Evolutionary conservation across 2,797 vertebrate species (phyloP), one percentile per base, ranked within the genome.

Genomic region (Aeoliscus strigatus): DNA sequence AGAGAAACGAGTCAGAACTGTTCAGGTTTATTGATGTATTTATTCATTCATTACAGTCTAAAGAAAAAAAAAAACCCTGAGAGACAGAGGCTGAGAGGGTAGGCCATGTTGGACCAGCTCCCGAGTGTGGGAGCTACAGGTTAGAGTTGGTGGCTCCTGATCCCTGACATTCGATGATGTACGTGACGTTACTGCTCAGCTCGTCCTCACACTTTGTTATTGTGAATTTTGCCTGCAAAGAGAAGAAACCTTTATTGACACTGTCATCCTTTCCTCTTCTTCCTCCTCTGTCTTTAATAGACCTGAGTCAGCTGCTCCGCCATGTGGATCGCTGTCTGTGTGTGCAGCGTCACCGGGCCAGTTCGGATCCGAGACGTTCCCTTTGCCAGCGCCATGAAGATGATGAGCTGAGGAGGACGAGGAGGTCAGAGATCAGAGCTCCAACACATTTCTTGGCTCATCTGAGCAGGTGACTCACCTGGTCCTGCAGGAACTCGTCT

Each of bases 401-500:
- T 82, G 58, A 98, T 94, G 36, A 98, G 79, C 96, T 99, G 65
- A 28, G 39, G 63, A 31, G 44, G 33, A 33, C n/a, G 44, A 71
- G 2, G 21, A 34, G 23, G 8, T 31, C 28, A 36, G 3, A 17
- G 18, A 21, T n/a, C n/a, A n/a, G 21, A 23, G 21, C 21, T 8
- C 21, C 21, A 23, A 23, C 21, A 23, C 4, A 23, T 23, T n/a
- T n/a, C n/a, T n/a, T n/a, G n/a, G n/a, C n/a, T n/a, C n/a, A n/a
- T n/a, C 18, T 3, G 18, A 21, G 18, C 18, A 21, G 9, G 6
- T 8, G 2, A 12, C 68, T 71, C 82, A 98, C 95, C 87, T 99
- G 96, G 60, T 98, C 96, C 81, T 99, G 96, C 30, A 99, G 83
- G 75, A 93, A 94, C 61, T 99, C 94, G 8, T 99, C 96, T 57